Base-by-base conservation (phyloP, 2,797 vertebrate species). In the Poecilia gillii region DNA sequence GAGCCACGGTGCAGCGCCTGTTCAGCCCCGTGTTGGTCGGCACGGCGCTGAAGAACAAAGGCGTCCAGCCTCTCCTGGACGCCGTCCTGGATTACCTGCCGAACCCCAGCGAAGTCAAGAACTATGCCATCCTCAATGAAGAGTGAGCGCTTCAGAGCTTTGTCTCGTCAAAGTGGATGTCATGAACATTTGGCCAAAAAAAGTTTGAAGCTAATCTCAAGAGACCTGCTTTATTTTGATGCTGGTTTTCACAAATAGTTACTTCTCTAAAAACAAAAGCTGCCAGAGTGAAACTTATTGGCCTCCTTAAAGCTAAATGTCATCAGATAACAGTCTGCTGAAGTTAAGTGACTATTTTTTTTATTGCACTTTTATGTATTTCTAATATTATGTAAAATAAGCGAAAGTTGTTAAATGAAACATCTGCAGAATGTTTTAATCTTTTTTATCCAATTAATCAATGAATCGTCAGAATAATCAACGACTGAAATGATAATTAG, bases 1-100 rank as follows among this genome's bases (percentile, higher is more conserved):
- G 99, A 88, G 96, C 96, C 12, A 99, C 98, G 0, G 88, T 99
- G 76, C 96, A 94, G 85, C 97, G 96, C 47, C 87, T 94, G 70
- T 99, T 99, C 90, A 95, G 94, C 4, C 98, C 98, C 0, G 98
- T 99, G 11, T 91, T 99, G 53, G 93, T 99, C 86, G 99, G 98
- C 83, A 99, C 97, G 11, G 99, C 99, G 11, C 72, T 99, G 88
- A 99, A 97, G 93, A 99, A 99, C 93, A 99, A 98, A 89, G 99
- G 98, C 0, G 96, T 99, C 2, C 99, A 99, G 86, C 98, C 97
- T 0, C 92, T 99, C 6, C 86, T 99, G 87, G 95, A 99, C 25
- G 98, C 97, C 0, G 95, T 97, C 53, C 88, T 99, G 82, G 97
- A 99, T 12, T 99, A 97, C 76, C 95, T 99, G 70, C 99, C 99